Base-by-base conservation (phyloP, 2,888 invertebrate genomes). In the Pantelozetes paolii region DNA sequence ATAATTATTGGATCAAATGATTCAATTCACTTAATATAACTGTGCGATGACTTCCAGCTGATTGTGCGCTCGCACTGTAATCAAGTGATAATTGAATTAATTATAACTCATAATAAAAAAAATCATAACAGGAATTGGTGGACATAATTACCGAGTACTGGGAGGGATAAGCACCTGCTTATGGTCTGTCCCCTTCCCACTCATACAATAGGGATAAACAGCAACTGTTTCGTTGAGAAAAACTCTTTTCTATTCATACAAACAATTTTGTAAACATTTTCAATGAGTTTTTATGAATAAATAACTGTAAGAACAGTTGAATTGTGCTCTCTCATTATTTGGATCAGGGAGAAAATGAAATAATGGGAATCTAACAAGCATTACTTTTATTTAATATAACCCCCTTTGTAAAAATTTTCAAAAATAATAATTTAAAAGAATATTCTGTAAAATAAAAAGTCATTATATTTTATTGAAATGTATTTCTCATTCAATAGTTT, bases 1-100 rank as follows among this genome's bases (percentile, higher is more conserved):
- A 28, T 59, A 59, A 59, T 59, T 59, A 59, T 59, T 28, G 28
- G 59, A 59, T 59, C 59, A 59, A 59, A 28, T 59, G 59, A 30
- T 59, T 59, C 11, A n/a, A 28, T 2, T 54, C 54, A 20, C 5
- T 54, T 26, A 42, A 42, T 42, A 54, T 54, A 11, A 18, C 45
- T 3, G 45, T 45, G 45, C 45, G 13, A n/a, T 11, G 45, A 54
- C 54, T 54, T 2, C 54, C 20, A 26, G 54, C 54, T 54, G 54
- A 54, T 23, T 18, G 26, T 2, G 20, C 45, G 2, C n/a, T n/a
- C 15, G 9, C 45, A n/a, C n/a, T n/a, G n/a, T n/a, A 42, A 42
- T 15, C 54, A 54, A 11, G 15, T 2, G 3, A 54, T 54, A 54
- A 54, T 54, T 54, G 54, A 20, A 54, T 54, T 54, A 54, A 54